Base-by-base conservation (phyloP, 2,797 vertebrate genomes). In the Myotis myotis region DNA sequence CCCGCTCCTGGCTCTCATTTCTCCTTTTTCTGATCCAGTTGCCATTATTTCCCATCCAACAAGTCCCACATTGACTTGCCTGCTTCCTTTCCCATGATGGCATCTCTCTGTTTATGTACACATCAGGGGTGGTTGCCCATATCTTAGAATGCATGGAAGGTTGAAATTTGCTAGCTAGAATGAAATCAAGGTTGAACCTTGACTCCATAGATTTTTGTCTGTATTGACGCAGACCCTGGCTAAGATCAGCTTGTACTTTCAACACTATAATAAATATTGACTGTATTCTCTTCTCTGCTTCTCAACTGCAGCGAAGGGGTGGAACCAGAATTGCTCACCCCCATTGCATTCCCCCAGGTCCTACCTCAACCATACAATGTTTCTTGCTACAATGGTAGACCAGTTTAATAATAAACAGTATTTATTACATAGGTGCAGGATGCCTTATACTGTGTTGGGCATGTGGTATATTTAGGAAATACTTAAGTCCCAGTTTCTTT, bases 381-480 rank as follows among this genome's bases (percentile, higher is more conserved):
- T 72, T 60, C 57, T 92, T 82, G 47, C 47, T 68, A 22, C 22
- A 19, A 0, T 30, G 30, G 22, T 3, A 20, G 49, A 41, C 51
- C 13, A 16, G 13, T 33, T 57, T 66, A 83, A 71, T 30, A 62
- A 57, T 84, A 72, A 75, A 38, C 8, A 70, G 1, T 70, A 53
- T 57, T 92, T 78, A 47, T 33, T 75, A 15, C 20, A 5, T 4
- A 17, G 22, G n/a, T 38, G 16, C 36, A 41, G 19, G 12, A 15
- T 74, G 53, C 15, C 17, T 53, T n/a, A n/a, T 28, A 6, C 16
- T 51, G 16, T 74, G 9, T 16, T 87, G 33, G 55, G n/a, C 33
- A 12, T 11, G 49, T 33, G 23, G 9, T 17, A 60, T 71, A 55
- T 25, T 81, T 75, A 80, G 78, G 78, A 94, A 91, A 49, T 30